Conservation (phyloP, 2,797 vertebrate genomes). For the Rhodeus uyekii region DNA sequence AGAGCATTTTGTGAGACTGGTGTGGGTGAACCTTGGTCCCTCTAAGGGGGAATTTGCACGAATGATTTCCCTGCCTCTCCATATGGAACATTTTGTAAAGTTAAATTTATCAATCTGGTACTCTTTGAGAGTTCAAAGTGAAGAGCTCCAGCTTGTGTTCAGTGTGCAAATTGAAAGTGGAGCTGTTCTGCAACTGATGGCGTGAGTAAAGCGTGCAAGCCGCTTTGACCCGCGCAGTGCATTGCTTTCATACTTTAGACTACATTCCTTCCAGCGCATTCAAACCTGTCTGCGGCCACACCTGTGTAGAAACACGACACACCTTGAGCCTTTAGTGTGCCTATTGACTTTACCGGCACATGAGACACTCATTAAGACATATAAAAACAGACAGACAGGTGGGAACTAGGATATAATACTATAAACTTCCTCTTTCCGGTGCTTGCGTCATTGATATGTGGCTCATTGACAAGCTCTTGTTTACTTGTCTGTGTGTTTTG, state of each 20-base stretch:
- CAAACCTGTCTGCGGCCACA: conserved; percentile 62
- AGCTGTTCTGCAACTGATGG: no score
- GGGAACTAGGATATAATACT: conserved; percentile 1
- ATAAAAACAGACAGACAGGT: conserved; percentile 2
- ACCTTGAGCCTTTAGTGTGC: conserved; percentile 41
- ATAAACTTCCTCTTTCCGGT: no score
- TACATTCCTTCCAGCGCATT: conserved; percentile 65
- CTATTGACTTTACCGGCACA: conserved; percentile 31
- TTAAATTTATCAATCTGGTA: no score
- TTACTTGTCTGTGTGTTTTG: background rate
- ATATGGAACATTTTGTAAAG: no score
- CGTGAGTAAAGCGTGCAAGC: no score
- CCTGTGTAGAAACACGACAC: conserved; percentile 41
- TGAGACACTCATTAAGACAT: background rate
- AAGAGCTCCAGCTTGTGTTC: no score
- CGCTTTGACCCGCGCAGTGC: background rate
- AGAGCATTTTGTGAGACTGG: no score
- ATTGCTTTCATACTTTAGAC: conserved; percentile 10
- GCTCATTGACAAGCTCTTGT: background rate
- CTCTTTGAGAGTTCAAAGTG: no score
- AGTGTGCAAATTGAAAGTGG: no score
- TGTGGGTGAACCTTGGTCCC: no score
- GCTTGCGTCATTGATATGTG: background rate
- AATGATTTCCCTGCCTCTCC: no score
- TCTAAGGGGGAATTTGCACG: no score